Base-by-base conservation (phyloP, 2,113 vertebrate species). In the Psammodynastes pulverulentus region DNA sequence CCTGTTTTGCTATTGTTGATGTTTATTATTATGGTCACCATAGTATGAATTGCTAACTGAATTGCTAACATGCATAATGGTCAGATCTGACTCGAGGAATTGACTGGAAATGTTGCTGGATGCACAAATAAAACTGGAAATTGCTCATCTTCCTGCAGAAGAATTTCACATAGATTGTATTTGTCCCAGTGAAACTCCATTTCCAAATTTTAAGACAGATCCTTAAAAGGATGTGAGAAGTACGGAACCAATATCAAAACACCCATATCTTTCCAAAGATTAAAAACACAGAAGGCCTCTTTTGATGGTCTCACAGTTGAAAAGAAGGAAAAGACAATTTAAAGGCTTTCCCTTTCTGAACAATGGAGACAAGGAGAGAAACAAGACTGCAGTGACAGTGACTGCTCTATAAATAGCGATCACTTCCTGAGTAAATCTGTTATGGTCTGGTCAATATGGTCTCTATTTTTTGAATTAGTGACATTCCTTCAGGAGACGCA, bases 401-500 rank as follows among this genome's bases (percentile, higher is more conserved):
- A 1, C 89, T 0, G 1, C 90, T 90, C 84, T 90, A 23, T 86
- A 67, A 93, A 89, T 39, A 91, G 79, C 7, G 21, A 26, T 4
- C 86, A 17, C 93, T 93, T 49, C 43, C 2, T 53, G 90, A 56
- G 54, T 34, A 10, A 9, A 9, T 91, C 86, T 94, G 90, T 3
- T 84, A 48, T 54, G n/a, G 34, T 90, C n/a, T 84, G 90, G 89
- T 67, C 79, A 48, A 91, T 79, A 29, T 43, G 43, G 89, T 62
- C 87, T 48, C 93, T 62, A 86, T 93, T 3, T 26, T 53, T 23
- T 46, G 84, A 84, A 34, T 1, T 90, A 43, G 21, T 92, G 62
- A 86, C 85, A 88, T 89, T 88, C n/a, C 72, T 95, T 72, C 46
- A 72, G 34, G 91, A 89, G 45, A 49, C 72, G n/a, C 24, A 48